Evolutionary conservation across 2,888 invertebrate genomes (phyloP), one percentile per base, ranked within the genome.

Genomic region (Drosophila formosana): DNA sequence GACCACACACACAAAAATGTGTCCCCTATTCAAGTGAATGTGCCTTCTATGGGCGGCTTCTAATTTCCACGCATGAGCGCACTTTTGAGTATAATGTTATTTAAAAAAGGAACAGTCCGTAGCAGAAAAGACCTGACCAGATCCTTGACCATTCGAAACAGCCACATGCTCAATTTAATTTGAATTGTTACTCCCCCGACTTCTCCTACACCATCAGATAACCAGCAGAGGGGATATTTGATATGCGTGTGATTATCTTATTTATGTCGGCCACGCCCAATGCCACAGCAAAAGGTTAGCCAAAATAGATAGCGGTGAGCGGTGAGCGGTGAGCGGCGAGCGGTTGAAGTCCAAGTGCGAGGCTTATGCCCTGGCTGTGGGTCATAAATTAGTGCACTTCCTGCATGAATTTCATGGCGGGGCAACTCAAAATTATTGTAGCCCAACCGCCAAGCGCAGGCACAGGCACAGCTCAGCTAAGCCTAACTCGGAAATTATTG

Each of bases 151-250:
- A 75, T 75, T 75, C 67, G 45, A 60, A 85, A 66, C 67, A 72
- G 60, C 47, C 45, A 71, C 78, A 82, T 69, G 88, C 88, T 75
- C 85, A 89, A 86, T 86, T 86, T 84, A 82, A 86, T 86, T 86
- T 86, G 85, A 89, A 85, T 87, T 87, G 87, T 62, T 63, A 7
- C 3, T 25, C 25, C n/a, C 8, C 45, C 30, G 3, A n/a, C 37
- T 11, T 11, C 2, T 41, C 25, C 18, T 8, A 5, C 28, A 28
- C 28, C 51, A 39, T 51, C 25, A 39, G 18, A 58, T 32, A 37
- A 8, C 18, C 5, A 28, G 7, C 13, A 34, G 34, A 7, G 26
- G 28, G n/a, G 9, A 23, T n/a, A 32, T 28, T 32, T 66, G 69
- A 60, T 55, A 75, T 69, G 68, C 56, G 53, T 56, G 62, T 45